phyloP scores from a whole-genome alignment of 1,140 invertebrate genomes.

The Leptestheria dahalacensis region DNA sequence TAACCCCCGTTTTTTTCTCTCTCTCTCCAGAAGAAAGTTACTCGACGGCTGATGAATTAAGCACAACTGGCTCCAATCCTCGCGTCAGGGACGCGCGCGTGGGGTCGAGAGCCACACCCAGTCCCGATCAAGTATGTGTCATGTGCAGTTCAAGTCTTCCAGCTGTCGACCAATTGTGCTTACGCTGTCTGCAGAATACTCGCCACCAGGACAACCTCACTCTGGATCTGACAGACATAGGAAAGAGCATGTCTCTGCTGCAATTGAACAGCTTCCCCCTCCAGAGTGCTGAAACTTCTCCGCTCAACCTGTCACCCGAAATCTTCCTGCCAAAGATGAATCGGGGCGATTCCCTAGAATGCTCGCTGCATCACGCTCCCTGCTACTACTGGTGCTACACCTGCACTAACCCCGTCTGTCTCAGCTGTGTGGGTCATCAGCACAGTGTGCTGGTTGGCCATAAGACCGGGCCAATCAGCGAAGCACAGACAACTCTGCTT shows the following conservation, averaged over 20 bases:
- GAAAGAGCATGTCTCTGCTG: neutral
- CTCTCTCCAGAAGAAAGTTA: too few relatives aligned
- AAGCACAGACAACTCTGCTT: conserved; percentile 42
- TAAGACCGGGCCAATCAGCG: conserved; percentile 45
- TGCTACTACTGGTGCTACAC: conserved; percentile 51
- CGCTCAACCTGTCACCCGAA: conserved; percentile 3
- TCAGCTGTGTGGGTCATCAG: conserved; percentile 44
- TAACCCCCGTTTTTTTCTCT: too few relatives aligned
- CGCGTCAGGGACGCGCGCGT: neutral
- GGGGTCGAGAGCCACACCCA: neutral
- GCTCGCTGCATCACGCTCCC: conserved; percentile 29
- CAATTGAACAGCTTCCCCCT: neutral
- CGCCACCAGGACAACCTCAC: conserved; percentile 1
- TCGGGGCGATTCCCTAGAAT: conserved; percentile 7
- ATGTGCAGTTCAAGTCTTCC: neutral
- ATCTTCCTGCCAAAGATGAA: neutral
- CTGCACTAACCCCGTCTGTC: conserved; percentile 46
- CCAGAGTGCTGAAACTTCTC: neutral
- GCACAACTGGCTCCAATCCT: neutral
- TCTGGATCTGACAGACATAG: conserved; percentile 4
- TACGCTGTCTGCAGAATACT: neutral
- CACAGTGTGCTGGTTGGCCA: conserved; percentile 39
- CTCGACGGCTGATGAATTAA: neutral
- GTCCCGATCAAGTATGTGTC: neutral
- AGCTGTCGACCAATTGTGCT: neutral